These are phyloP conservation scores for Lycaon pictus DNA, from an alignment of 2,113 vertebrate genomes.

Conservation along the genomic window DNA sequence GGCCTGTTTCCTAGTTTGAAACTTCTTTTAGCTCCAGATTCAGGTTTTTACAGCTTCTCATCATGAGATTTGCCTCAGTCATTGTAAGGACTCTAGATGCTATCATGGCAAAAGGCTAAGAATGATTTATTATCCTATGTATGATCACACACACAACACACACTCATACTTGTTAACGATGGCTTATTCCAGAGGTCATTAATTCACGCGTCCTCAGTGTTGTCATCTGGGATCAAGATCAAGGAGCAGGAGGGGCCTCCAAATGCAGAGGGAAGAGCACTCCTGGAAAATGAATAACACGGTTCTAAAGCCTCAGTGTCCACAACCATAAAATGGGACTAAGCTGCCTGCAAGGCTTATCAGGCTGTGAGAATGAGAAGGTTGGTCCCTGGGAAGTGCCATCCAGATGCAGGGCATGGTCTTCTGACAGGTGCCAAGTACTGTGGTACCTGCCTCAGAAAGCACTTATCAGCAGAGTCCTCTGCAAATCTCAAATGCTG, in stretches of 20 bases:
- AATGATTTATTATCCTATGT: neutral
- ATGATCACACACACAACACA: neutral
- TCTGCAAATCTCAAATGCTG: neutral
- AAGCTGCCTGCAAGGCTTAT: neutral
- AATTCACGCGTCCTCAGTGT: neutral
- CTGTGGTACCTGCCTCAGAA: neutral
- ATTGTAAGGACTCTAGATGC: neutral
- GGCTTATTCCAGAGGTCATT: neutral
- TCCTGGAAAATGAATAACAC: neutral
- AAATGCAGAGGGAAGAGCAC: neutral
- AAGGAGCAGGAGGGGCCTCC: neutral
- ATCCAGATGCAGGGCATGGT: neutral
- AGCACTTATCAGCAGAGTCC: neutral
- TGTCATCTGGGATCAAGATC: neutral
- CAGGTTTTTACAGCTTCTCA: neutral
- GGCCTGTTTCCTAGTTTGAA: neutral
- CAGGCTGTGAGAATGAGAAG: neutral
- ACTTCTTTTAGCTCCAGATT: neutral
- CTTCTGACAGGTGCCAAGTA: neutral
- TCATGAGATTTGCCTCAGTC: neutral
- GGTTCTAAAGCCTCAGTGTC: neutral
- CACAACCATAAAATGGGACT: neutral
- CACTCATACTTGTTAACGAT: neutral
- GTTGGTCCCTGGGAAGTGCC: neutral
- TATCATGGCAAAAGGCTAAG: neutral